phyloP scores from a whole-genome alignment of 2,113 vertebrate species.

The Phalacrocorax pelagicus region DNA sequence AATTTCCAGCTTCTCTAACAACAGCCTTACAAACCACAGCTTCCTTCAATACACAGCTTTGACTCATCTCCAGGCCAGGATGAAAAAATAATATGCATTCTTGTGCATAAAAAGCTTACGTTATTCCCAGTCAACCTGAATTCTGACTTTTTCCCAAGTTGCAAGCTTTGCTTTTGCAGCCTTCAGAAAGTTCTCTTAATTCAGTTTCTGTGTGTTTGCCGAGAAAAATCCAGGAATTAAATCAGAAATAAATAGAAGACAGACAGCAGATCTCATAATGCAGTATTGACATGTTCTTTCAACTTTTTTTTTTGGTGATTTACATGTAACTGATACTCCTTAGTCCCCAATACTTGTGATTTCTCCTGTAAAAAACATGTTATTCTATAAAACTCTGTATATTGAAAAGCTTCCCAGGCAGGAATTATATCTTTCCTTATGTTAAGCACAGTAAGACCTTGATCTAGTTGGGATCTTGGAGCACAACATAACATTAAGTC shows the following conservation, averaged over 20 bases:
- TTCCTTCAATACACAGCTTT: background rate
- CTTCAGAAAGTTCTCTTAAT: background rate
- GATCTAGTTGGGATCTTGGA: background rate
- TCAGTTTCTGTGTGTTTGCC: background rate
- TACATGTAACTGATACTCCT: background rate
- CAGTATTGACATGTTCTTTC: background rate
- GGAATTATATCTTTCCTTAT: background rate
- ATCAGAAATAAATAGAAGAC: background rate
- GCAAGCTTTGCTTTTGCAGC: background rate
- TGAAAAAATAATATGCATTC: background rate
- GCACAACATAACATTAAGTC: background rate
- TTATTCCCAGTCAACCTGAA: background rate
- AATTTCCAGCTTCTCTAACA: slow-evolving; percentile 19
- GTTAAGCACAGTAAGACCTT: background rate
- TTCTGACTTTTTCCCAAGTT: background rate
- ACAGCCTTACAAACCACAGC: slow-evolving; percentile 1
- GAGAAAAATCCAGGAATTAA: background rate
- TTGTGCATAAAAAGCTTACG: background rate
- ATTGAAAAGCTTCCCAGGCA: background rate
- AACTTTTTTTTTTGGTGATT: background rate
- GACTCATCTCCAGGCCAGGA: background rate
- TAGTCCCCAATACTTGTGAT: background rate
- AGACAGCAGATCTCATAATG: background rate
- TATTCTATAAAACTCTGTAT: background rate
- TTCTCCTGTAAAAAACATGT: background rate